Evolutionary conservation across 2,797 vertebrate species (phyloP), one percentile per base, ranked within the genome.

Genomic region (Thripadectes ignobilis): DNA sequence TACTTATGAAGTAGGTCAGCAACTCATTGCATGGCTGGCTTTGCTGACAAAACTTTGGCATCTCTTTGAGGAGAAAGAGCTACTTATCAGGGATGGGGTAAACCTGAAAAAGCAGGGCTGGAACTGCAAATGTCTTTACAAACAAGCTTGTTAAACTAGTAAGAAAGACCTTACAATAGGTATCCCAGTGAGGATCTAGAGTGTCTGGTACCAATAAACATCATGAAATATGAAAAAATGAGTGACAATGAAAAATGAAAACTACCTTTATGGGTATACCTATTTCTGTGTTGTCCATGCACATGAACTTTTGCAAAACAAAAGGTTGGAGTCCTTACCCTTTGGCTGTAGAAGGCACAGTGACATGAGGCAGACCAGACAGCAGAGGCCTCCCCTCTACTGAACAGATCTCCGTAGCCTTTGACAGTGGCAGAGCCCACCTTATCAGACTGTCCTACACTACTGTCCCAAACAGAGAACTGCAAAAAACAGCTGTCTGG

Each of bases 1-100:
- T 1, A 0, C 17, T n/a, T 8, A 74, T 36, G 24, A 63, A 21
- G 1, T 6, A 26, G 7, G 5, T 76, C 34, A 57, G 12, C 34
- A 83, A 22, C 24, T 54, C 7, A 2, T n/a, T 57, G 19, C 19
- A 61, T 4, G 10, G 29, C 46, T 41, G 4, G 3, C 54, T 91
- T 73, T 83, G 22, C 38, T 66, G 29, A 16, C 29, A 19, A 29
- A 15, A 78, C 15, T 65, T 29, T 5, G 12, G 14, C 43, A 57
- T 23, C 2, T 38, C 36, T 66, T 4, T 57, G 27, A 78, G 30
- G 9, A 55, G 8, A 24, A 71, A 49, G 7, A 55, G 10, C 24
- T 55, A 48, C 48, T 77, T 15, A 39, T 18, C 16, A 49, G 8
- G 4, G 8, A 54, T 43, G 6, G 7, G 4, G 0, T 19, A 83